phyloP scores from a whole-genome alignment of 2,888 invertebrate species.

The Amiota mariae region DNA sequence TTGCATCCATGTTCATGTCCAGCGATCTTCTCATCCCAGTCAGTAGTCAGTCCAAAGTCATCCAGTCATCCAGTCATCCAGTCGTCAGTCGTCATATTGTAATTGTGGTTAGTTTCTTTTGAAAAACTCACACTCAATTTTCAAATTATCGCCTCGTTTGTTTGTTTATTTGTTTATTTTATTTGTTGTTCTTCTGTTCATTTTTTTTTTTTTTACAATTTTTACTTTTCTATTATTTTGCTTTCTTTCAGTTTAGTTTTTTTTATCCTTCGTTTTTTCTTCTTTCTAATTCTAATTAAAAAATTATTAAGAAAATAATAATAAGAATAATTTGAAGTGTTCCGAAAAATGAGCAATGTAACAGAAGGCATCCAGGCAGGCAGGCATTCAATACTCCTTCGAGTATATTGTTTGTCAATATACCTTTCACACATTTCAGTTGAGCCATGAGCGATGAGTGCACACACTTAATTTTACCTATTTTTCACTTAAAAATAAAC shows the following conservation, averaged over 20 bases:
- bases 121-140: conserved; percentile 13
- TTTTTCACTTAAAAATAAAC: background rate
- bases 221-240: no score
- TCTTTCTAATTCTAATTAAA: background rate
- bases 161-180: conserved; percentile 2
- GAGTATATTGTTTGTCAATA: no score
- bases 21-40: no score
- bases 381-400: no score
- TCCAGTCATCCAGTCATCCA: background rate
- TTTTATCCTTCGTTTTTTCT: no score
- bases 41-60: background rate
- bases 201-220: no score
- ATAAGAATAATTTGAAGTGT: background rate
- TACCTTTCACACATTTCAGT: no score
- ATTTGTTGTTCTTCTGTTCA: no score
- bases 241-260: no score
- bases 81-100: background rate
- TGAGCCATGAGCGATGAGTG: no score
- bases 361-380: no score
- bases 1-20: background rate
- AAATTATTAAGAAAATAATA: conserved; percentile 11
- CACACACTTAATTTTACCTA: conserved; percentile 6
- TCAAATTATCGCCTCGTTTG: conserved; percentile 13
- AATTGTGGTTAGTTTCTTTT: background rate
- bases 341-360: no score